phyloP scores from a whole-genome alignment of 2,113 vertebrate genomes.

The Psittacara wagleri region DNA sequence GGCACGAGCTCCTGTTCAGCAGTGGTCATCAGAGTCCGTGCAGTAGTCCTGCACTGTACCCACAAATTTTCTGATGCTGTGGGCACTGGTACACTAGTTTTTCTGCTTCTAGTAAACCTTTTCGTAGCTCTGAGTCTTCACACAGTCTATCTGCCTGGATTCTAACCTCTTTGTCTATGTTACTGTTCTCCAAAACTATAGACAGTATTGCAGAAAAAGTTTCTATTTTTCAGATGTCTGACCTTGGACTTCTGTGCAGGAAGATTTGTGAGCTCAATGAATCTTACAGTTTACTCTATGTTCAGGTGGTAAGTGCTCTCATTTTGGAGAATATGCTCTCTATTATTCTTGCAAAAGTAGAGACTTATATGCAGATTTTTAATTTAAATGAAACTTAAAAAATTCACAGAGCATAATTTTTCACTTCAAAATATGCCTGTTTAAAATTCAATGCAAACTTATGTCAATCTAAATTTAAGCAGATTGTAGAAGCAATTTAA shows the following conservation, averaged over 20 bases:
- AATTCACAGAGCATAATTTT: background rate
- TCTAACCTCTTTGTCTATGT: background rate
- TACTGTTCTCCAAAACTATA: background rate
- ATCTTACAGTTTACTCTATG: background rate
- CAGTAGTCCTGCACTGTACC: background rate
- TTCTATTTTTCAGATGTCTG: background rate
- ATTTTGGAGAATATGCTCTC: background rate
- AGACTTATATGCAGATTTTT: background rate
- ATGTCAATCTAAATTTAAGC: background rate
- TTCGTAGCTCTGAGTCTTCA: background rate
- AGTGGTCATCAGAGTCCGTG: background rate
- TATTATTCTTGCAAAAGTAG: background rate
- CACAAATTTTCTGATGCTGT: background rate
- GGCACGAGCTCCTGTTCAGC: background rate
- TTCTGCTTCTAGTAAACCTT: background rate
- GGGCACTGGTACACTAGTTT: fast-evolving
- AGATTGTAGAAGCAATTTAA: background rate
- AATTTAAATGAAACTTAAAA: background rate
- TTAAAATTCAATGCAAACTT: background rate
- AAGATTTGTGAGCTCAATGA: background rate
- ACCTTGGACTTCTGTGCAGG: background rate
- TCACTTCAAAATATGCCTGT: background rate
- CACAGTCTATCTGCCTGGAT: background rate
- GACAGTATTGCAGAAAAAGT: background rate
- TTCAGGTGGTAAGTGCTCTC: background rate